Percentiles rank a stretch among this genome's conserved stretches.
Conservation (phyloP, 2,888 invertebrate genomes). For the Ochropacha duplaris region DNA sequence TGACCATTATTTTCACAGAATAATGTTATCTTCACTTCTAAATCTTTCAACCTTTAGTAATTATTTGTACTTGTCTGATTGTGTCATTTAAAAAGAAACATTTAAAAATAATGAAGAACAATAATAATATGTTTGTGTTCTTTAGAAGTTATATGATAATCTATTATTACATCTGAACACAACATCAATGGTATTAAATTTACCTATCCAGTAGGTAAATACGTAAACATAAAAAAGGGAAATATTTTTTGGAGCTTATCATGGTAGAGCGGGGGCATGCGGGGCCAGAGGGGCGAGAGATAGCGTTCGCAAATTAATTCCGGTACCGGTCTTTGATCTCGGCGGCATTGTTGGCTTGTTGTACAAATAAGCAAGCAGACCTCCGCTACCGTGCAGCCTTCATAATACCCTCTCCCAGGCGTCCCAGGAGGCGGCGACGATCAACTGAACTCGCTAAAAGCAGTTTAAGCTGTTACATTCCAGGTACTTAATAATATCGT, state of each 20-base stretch:
- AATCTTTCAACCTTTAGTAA: too few relatives aligned
- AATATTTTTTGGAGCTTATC: slow-evolving; percentile 55
- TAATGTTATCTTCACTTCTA: too few relatives aligned
- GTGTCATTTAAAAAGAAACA: too few relatives aligned
- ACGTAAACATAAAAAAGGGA: slow-evolving; percentile 39
- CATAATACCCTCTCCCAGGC: slow-evolving; percentile 47
- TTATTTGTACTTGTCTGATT: too few relatives aligned
- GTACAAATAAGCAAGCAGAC: slow-evolving; percentile 62
- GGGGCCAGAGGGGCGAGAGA: slow-evolving; percentile 43
- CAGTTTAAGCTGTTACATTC: slow-evolving; percentile 49
- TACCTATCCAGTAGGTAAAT: slow-evolving; percentile 29
- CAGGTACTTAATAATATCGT: slow-evolving; percentile 38
- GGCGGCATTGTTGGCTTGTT: slow-evolving; percentile 66
- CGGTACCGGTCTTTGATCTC: slow-evolving; percentile 71
- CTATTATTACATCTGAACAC: slow-evolving; percentile 3
- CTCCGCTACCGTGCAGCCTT: slow-evolving; percentile 29
- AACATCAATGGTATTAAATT: slow-evolving; percentile 37
- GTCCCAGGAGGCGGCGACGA: slow-evolving; percentile 31
- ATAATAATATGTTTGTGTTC: too few relatives aligned
- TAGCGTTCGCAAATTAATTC: slow-evolving; percentile 74
- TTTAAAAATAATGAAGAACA: too few relatives aligned
- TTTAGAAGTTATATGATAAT: too few relatives aligned
- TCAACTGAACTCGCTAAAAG: slow-evolving; percentile 41
- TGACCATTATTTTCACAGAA: too few relatives aligned
- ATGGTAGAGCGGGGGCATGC: slow-evolving; percentile 35